These are phyloP conservation scores for Gambusia holbrooki DNA, from an alignment of 2,113 vertebrate species.

Conservation along the genomic window DNA sequence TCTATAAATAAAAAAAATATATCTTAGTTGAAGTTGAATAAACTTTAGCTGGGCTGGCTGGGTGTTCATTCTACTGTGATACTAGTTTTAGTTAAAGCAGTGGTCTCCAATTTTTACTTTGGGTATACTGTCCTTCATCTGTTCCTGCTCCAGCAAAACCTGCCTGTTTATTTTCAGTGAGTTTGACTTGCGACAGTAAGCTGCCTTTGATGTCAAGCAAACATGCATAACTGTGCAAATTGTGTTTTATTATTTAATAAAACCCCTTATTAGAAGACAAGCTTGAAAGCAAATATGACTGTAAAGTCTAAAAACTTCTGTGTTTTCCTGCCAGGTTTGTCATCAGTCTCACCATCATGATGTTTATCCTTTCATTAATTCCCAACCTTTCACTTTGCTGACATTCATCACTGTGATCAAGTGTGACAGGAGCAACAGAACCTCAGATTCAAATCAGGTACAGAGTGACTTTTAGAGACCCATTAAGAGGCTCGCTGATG, in stretches of 20 bases:
- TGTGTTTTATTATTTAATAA: neutral
- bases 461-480: constrained; percentile 29
- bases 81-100: neutral
- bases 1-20: no score
- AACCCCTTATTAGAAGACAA: neutral
- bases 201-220: neutral
- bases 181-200: neutral
- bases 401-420: constrained; percentile 33
- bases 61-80: neutral
- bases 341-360: neutral
- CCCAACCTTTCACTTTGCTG: constrained; percentile 18
- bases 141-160: neutral
- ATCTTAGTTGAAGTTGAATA: no score
- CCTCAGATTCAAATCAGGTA: constrained; percentile 29
- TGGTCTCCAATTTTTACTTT: no score
- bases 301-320: neutral
- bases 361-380: constrained; percentile 27
- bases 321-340: neutral
- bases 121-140: no score
- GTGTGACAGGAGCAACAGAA: constrained; percentile 23
- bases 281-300: neutral
- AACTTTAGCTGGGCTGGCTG: no score
- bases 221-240: neutral
- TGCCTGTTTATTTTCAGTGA: neutral
- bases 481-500: constrained; percentile 29